These are phyloP conservation scores for Adelphocoris suturalis DNA, from an alignment of 2,888 invertebrate species.

Conservation along the genomic window DNA sequence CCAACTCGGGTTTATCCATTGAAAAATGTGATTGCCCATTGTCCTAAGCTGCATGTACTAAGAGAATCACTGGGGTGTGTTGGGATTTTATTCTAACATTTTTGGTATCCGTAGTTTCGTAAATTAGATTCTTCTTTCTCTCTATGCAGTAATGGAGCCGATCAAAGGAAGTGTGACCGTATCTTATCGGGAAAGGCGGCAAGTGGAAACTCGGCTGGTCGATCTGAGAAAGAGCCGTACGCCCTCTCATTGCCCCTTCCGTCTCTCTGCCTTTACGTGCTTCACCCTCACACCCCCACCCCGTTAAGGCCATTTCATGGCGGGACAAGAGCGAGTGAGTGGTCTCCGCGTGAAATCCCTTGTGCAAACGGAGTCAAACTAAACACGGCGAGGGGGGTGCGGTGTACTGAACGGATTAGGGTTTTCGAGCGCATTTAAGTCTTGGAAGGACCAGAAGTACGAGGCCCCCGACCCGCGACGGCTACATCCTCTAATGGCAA, in stretches of 20 bases:
- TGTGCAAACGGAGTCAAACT: slow-evolving; percentile 42
- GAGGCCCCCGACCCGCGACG: background rate
- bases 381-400: slow-evolving; percentile 14
- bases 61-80: too few species aligned
- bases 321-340: background rate
- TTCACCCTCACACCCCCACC: background rate
- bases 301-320: background rate
- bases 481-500: slow-evolving; percentile 45
- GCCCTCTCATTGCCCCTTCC: background rate
- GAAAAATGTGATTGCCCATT: too few species aligned
- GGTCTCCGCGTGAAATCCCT: slow-evolving; percentile 38
- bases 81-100: too few species aligned
- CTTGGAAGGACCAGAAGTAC: slow-evolving; percentile 38
- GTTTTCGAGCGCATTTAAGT: slow-evolving; percentile 35
- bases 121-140: too few species aligned
- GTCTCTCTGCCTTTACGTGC: background rate
- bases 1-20: too few species aligned
- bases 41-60: too few species aligned
- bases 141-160: too few species aligned
- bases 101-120: too few species aligned
- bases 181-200: background rate
- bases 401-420: slow-evolving; percentile 58
- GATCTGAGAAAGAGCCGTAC: background rate
- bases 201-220: background rate
- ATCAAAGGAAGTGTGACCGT: background rate